These are phyloP conservation scores for Nezara viridula DNA, from an alignment of 2,888 invertebrate species.

Conservation along the genomic window DNA sequence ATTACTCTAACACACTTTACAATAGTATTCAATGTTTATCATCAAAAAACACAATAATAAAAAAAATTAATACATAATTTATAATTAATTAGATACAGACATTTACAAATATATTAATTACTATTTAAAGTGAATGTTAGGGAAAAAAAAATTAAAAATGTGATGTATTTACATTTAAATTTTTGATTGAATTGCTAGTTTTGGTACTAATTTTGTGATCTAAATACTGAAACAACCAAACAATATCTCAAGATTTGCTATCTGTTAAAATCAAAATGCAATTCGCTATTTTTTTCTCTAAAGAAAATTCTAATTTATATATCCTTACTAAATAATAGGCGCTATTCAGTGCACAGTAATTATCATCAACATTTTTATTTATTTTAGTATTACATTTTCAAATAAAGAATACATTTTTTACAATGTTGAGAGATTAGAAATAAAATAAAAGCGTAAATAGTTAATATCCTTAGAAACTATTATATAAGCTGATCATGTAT, in stretches of 20 bases:
- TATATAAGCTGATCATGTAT: not conserved
- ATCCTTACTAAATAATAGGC: not conserved
- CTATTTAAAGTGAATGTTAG: conserved; percentile 9
- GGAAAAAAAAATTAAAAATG: not conserved
- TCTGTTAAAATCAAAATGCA: not conserved
- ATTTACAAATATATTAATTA: conserved; percentile 54
- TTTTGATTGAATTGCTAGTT: not conserved
- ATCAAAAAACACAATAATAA: conserved; percentile 47
- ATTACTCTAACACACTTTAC: conserved; percentile 37
- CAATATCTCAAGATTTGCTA: not conserved
- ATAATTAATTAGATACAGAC: conserved; percentile 52
- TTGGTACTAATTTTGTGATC: not conserved
- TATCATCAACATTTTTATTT: not conserved
- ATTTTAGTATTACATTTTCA: not conserved
- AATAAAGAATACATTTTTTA: not conserved
- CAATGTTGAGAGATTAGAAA: not conserved
- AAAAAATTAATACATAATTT: conserved; percentile 49
- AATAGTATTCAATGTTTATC: conserved; percentile 14
- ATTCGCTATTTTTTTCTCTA: not conserved
- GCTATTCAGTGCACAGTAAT: not conserved
- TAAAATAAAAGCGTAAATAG: not conserved
- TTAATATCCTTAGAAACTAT: not conserved
- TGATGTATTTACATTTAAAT: not conserved
- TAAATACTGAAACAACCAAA: not conserved
- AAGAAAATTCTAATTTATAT: not conserved